phyloP scores from a whole-genome alignment of 2,113 vertebrate species.

The Agapornis roseicollis region DNA sequence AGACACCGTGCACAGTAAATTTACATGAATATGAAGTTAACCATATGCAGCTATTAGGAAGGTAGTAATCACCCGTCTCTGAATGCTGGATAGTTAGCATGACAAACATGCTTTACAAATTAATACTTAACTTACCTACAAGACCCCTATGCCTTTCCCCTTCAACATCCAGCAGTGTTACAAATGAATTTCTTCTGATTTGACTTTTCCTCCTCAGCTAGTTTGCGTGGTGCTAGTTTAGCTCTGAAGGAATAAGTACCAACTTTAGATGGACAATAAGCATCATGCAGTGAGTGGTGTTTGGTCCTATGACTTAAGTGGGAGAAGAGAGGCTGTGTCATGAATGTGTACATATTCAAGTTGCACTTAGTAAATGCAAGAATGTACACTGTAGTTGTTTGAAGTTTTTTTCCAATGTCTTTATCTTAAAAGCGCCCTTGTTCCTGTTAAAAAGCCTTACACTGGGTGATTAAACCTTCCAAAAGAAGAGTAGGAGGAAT shows the following conservation, averaged over 20 bases:
- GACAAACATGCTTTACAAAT: conserved; percentile 1
- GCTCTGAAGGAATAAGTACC: neutral
- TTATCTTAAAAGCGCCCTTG: neutral
- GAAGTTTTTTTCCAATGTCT: neutral
- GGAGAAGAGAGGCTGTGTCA: neutral
- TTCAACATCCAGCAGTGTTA: neutral
- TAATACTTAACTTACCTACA: conserved; percentile 11
- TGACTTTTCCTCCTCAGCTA: neutral
- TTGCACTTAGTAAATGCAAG: fast-evolving
- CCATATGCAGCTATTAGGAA: neutral
- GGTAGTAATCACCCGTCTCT: neutral
- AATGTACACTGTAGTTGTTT: neutral
- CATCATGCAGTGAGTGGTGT: neutral
- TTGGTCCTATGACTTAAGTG: neutral
- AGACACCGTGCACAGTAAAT: neutral
- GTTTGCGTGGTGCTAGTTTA: neutral
- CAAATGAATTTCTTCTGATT: neutral
- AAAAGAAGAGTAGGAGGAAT: neutral
- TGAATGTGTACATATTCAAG: fast-evolving
- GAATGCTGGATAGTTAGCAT: neutral
- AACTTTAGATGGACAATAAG: neutral
- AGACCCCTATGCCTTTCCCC: neutral
- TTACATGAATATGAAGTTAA: conserved; percentile 14
- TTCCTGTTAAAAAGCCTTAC: neutral
- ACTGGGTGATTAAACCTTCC: neutral